These are phyloP conservation scores for Plagodis pulveraria DNA, from an alignment of 2,888 invertebrate species.

Conservation along the genomic window DNA sequence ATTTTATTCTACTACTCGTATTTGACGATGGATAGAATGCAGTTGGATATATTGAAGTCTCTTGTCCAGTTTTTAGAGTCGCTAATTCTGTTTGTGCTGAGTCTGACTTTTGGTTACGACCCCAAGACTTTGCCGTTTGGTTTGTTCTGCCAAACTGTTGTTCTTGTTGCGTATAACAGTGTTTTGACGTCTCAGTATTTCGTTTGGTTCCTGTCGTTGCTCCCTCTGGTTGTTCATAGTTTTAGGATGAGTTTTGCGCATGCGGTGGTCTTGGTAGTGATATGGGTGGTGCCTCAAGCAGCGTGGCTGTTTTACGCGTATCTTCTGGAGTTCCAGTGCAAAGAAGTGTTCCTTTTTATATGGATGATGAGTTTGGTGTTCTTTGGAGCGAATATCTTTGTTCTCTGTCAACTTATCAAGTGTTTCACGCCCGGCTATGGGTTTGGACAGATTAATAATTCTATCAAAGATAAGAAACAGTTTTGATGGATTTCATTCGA, in stretches of 20 bases:
- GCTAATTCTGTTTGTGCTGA: slow-evolving; percentile 83
- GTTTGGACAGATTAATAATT: slow-evolving; percentile 52
- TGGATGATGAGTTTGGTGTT: slow-evolving; percentile 94
- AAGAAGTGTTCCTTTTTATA: slow-evolving; percentile 92
- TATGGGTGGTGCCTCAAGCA: slow-evolving; percentile 91
- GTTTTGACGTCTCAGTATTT: slow-evolving; percentile 99
- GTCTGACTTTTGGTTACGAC: slow-evolving; percentile 88
- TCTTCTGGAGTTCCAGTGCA: slow-evolving; percentile 94
- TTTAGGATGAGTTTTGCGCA: slow-evolving; percentile 83
- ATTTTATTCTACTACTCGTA: slow-evolving; percentile 97
- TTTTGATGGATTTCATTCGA: not conserved
- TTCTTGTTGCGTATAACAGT: slow-evolving; percentile 96
- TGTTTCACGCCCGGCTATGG: slow-evolving; percentile 65
- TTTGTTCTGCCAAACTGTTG: slow-evolving; percentile 92
- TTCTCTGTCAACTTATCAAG: slow-evolving; percentile 85
- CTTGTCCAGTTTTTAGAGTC: slow-evolving; percentile 85
- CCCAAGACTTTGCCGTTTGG: slow-evolving; percentile 92
- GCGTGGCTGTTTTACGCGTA: slow-evolving; percentile 97
- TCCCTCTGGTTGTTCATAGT: slow-evolving; percentile 92
- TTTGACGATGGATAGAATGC: slow-evolving; percentile 86
- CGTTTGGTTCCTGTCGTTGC: slow-evolving; percentile 96
- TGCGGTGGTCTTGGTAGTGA: slow-evolving; percentile 74
- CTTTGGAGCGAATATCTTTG: slow-evolving; percentile 91
- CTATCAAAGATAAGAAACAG: slow-evolving; percentile 8
- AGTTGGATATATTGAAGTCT: slow-evolving; percentile 86